Evolutionary conservation across 2,888 invertebrate species (phyloP).

Genomic region (Yponomeuta malinellus): DNA sequence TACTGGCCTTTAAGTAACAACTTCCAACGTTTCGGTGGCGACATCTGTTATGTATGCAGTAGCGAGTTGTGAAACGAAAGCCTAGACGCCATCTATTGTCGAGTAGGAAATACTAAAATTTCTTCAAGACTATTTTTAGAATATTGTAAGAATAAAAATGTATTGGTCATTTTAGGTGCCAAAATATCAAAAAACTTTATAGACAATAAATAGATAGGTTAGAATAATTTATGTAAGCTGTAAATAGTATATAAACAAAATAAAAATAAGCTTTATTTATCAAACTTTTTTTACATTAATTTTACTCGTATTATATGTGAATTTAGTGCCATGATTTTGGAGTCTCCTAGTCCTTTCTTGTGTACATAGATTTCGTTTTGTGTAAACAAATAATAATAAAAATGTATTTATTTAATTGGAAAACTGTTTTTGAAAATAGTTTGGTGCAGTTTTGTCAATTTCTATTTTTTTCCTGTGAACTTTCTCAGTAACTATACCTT

Average conservation of each 20-base stretch:
- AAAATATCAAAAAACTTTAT: slow-evolving; percentile 1
- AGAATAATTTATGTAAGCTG: neutral
- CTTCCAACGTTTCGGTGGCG: neutral
- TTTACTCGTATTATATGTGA: slow-evolving; percentile 25
- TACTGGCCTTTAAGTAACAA: neutral
- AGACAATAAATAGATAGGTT: neutral
- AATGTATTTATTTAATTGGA: neutral
- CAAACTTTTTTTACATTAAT: neutral
- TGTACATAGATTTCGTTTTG: slow-evolving; percentile 6
- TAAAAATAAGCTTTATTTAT: slow-evolving; percentile 1
- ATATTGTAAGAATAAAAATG: slow-evolving; percentile 9
- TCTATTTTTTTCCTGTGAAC: no score
- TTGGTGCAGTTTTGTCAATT: no score
- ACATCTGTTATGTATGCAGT: neutral
- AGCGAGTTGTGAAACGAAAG: neutral
- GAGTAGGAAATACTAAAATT: neutral
- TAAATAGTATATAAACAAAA: neutral
- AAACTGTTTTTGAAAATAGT: neutral
- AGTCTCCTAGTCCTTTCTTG: slow-evolving; percentile 32
- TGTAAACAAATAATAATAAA: neutral
- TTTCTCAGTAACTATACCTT: no score
- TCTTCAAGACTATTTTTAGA: neutral
- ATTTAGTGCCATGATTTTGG: slow-evolving; percentile 40
- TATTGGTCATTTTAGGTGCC: neutral
- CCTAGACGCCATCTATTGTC: neutral